Percentiles rank a stretch among this genome's conserved stretches.
Evolutionary conservation across 2,113 vertebrate species (phyloP).

Genomic region (Camelus dromedarius): DNA sequence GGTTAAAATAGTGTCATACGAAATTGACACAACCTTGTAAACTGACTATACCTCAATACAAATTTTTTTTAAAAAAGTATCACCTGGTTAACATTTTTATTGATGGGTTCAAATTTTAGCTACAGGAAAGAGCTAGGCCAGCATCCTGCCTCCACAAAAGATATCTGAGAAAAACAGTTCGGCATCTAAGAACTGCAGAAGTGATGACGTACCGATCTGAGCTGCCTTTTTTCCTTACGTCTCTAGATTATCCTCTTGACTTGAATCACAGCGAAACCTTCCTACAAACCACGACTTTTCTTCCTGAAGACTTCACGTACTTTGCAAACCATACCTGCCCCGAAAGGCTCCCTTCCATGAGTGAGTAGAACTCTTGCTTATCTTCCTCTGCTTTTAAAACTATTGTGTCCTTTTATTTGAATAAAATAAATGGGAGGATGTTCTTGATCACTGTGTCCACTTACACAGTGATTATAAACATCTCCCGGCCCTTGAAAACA

Average conservation of each 20-base stretch:
- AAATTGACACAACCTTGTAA: no score
- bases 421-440: no score
- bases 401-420: not conserved
- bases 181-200: not conserved
- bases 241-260: conserved; percentile 95
- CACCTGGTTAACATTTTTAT: not conserved
- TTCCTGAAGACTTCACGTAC: conserved; percentile 96
- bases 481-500: not conserved
- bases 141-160: not conserved
- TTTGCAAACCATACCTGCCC: conserved; percentile 94
- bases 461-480: rapidly evolving
- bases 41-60: no score
- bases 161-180: not conserved
- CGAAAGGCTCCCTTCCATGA: conserved; percentile 96
- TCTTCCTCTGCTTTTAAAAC: not conserved
- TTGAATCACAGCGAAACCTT: conserved; percentile 95
- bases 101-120: not conserved
- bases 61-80: not conserved
- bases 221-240: not conserved
- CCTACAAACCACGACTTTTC: conserved; percentile 94
- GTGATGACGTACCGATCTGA: not conserved
- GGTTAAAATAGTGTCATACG: not conserved
- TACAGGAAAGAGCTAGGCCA: not conserved
- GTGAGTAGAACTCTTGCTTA: conserved; percentile 88
- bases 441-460: rapidly evolving